Evolutionary conservation across 2,113 vertebrate species (phyloP).

Genomic region (Eulemur rufifrons): DNA sequence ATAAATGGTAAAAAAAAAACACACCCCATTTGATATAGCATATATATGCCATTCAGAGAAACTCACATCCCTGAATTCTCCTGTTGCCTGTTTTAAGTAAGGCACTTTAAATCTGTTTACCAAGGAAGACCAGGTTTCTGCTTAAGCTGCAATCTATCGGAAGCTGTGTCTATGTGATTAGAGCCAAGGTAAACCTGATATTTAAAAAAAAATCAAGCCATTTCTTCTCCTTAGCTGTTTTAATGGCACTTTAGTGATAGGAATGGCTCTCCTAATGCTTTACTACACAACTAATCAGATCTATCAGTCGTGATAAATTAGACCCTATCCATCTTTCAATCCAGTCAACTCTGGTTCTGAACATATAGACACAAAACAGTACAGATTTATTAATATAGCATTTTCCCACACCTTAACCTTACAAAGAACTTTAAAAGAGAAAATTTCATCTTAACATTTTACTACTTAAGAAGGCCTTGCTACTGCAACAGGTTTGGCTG

Average conservation of each 20-base stretch:
- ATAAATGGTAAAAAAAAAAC: conserved; percentile 70
- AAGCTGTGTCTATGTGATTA: conserved; percentile 27
- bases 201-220: background rate
- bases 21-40: background rate
- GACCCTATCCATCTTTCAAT: background rate
- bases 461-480: conserved; percentile 9
- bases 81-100: conserved; percentile 2
- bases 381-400: background rate
- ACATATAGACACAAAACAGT: conserved; percentile 37
- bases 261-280: background rate
- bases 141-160: conserved; percentile 39
- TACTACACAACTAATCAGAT: background rate
- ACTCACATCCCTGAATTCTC: conserved; percentile 9
- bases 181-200: background rate
- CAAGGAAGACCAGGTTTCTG: conserved; percentile 63
- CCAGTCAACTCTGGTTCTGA: background rate
- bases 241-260: background rate
- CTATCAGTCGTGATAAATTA: background rate
- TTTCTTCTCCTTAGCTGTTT: background rate
- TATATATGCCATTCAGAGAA: conserved; percentile 31
- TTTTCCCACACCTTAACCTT: conserved; percentile 45
- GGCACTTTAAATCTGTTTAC: conserved; percentile 46
- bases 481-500: background rate
- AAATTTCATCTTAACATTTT: conserved; percentile 39
- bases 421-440: conserved; percentile 46